These are phyloP conservation scores for Rhinoptilus africanus DNA, from an alignment of 2,113 vertebrate species.

Conservation along the genomic window DNA sequence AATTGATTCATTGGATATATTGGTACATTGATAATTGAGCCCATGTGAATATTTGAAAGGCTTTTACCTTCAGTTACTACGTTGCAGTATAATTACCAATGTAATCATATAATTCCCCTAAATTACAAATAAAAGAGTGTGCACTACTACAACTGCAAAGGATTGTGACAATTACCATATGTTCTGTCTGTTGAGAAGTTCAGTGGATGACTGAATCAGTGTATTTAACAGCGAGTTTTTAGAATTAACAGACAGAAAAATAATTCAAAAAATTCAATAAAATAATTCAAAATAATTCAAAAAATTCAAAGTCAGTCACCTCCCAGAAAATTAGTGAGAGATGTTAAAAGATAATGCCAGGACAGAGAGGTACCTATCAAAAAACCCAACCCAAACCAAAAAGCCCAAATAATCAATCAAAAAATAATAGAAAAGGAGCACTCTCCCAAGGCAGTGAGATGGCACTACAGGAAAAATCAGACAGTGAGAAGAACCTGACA, in stretches of 20 bases:
- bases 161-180: background rate
- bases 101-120: background rate
- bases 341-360: background rate
- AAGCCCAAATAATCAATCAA: background rate
- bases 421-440: background rate
- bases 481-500: background rate
- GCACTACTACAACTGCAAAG: background rate
- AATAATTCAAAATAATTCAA: too few relatives aligned
- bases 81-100: background rate
- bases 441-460: background rate
- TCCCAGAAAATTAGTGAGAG: background rate
- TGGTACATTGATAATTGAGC: background rate
- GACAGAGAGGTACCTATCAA: background rate
- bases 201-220: background rate
- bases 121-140: background rate
- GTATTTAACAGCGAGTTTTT: background rate
- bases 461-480: background rate
- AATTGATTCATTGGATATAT: background rate
- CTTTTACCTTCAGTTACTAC: background rate
- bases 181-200: background rate
- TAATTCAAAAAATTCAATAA: too few relatives aligned
- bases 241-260: background rate
- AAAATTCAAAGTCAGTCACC: background rate
- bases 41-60: background rate
- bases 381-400: background rate